These are phyloP conservation scores for Panurus biarmicus DNA, from an alignment of 2,113 vertebrate species.

Conservation along the genomic window DNA sequence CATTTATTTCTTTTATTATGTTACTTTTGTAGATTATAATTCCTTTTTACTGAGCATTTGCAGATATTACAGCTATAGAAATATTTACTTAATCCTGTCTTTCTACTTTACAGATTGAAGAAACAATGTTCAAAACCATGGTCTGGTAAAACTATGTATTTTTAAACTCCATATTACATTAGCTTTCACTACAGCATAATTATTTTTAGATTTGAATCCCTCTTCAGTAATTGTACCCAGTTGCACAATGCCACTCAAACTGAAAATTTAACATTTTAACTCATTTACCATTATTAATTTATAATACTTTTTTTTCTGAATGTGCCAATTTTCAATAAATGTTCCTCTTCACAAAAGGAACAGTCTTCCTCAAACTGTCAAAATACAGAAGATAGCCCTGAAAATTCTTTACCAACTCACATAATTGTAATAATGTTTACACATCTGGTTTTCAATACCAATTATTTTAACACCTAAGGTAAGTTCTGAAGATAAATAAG, in stretches of 20 bases:
- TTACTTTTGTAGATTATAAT: background rate
- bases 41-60: background rate
- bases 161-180: background rate
- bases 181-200: background rate
- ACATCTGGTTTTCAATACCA: background rate
- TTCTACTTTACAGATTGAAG: background rate
- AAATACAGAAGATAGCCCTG: background rate
- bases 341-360: background rate
- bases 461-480: background rate
- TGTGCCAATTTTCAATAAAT: background rate
- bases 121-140: background rate
- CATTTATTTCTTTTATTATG: background rate
- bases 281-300: background rate
- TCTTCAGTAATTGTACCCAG: background rate
- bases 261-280: background rate
- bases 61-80: background rate
- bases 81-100: background rate
- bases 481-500: background rate
- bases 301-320: background rate
- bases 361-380: background rate
- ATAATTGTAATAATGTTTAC: background rate
- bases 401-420: background rate
- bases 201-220: background rate
- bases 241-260: background rate
- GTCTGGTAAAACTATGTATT: background rate